These are phyloP conservation scores for Psilanteris sp. DNA, from an alignment of 1,140 invertebrate species.

Conservation along the genomic window DNA sequence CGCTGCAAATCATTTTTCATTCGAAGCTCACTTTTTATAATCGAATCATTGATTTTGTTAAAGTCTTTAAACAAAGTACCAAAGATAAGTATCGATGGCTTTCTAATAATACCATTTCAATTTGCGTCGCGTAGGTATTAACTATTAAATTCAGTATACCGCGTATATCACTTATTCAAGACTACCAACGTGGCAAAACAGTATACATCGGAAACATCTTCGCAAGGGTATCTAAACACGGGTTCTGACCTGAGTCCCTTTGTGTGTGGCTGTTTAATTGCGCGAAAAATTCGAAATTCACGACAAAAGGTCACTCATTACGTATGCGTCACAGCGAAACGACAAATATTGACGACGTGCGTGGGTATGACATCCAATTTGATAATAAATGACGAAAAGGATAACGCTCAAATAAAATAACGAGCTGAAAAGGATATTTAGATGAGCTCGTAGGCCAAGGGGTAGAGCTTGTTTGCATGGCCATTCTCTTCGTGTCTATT, in stretches of 20 bases:
- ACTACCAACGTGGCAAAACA: no score
- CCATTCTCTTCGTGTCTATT: constrained; percentile 74
- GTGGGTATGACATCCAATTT: constrained; percentile 35
- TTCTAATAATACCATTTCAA: no score
- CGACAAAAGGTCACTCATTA: background rate
- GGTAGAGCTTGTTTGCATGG: constrained; percentile 76
- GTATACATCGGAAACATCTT: no score
- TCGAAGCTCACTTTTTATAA: no score
- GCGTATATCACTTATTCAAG: no score
- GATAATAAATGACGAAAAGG: constrained; percentile 59
- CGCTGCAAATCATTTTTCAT: constrained; percentile 31
- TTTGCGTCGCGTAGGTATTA: no score
- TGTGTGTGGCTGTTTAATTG: constrained; percentile 25
- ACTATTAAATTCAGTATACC: no score
- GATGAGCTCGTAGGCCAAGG: constrained; percentile 62
- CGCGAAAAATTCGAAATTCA: constrained; percentile 7
- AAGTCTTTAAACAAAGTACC: no score
- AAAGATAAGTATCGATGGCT: no score
- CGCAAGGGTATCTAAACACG: no score
- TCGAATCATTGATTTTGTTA: no score
- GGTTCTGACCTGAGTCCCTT: no score
- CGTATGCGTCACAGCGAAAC: background rate
- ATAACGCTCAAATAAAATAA: constrained; percentile 67
- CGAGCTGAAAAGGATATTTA: constrained; percentile 67
- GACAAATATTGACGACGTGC: constrained; percentile 22